Evolutionary conservation across 1,140 invertebrate genomes (phyloP).

Genomic region (Limonius californicus): DNA sequence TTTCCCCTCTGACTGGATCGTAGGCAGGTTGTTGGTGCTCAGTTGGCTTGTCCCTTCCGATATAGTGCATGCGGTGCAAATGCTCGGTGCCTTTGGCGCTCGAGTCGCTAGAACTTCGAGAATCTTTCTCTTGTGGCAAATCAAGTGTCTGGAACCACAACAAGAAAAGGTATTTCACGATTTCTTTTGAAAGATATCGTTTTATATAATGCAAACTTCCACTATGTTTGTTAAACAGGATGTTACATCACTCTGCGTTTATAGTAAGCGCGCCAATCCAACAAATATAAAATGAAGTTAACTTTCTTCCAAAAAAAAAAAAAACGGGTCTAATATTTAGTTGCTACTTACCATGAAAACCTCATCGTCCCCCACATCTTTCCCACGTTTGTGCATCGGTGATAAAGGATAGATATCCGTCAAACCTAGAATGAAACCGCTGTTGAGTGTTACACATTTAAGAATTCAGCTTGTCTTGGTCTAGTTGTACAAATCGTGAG

Average conservation of each 20-base stretch:
- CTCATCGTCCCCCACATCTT: conserved; percentile 75
- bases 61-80: conserved; percentile 41
- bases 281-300: too few relatives aligned
- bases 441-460: too few relatives aligned
- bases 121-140: conserved; percentile 68
- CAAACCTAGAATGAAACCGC: conserved; percentile 42
- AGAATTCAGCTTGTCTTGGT: too few relatives aligned
- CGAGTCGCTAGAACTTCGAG: conserved; percentile 61
- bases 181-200: too few relatives aligned
- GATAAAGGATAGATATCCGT: conserved; percentile 45
- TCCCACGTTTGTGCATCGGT: conserved; percentile 52
- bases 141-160: conserved; percentile 75
- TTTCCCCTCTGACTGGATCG: conserved; percentile 22
- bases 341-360: conserved; percentile 73
- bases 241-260: too few relatives aligned
- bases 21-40: conserved; percentile 39
- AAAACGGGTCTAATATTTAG: background rate
- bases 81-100: conserved; percentile 48
- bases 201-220: too few relatives aligned
- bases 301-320: too few relatives aligned
- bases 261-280: too few relatives aligned
- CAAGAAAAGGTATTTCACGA: too few relatives aligned
- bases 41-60: conserved; percentile 37
- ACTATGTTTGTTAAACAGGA: too few relatives aligned
- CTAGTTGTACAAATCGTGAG: too few relatives aligned